Base-by-base conservation (phyloP, 2,797 vertebrate species). In the Merluccius polli region DNA sequence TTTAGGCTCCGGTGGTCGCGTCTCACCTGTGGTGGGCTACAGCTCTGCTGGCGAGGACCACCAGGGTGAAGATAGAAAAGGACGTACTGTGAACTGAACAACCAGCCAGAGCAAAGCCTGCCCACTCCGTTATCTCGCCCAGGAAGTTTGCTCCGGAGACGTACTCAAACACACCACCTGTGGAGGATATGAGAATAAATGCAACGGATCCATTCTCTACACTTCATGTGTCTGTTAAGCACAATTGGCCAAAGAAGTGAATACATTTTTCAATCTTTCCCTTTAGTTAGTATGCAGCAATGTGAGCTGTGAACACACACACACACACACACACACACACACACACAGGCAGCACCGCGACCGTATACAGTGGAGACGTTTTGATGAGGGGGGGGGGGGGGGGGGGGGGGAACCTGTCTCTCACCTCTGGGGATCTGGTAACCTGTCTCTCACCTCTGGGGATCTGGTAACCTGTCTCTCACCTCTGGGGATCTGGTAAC, bases 81-180 rank as follows among this genome's bases (percentile, higher is more conserved):
- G 95, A 90, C 16, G 80, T n/a, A 30, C 94, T 95, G 78, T 95
- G 95, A 12, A 94, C 1, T 0, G 96, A 98, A 81, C 90, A 93
- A 83, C 91, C 91, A 16, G 97, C 97, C 74, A 98, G 85, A 30
- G 96, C 95, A 71, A 96, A 99, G 74, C 98, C 98, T 2, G 88
- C 89, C 98, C 98, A 99, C 88, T 99, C 97, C 0, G 92, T 59
- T 35, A 97, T 93, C 90, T 99, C 98, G 8, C 98, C 98, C 1
- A 98, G 91, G 82, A 95, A 99, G 91, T 99, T 99, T 78, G 97
- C 98, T 72, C 94, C 95, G 0, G 94, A 96, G 33, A 99, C 94
- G 1, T 95, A 97, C 68, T 97, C 94, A 89, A 98, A 99, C 88
- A 98, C 81, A 71, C 97, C 97, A 76, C 97, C 97, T 99, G 80